Evolutionary conservation across 1,140 invertebrate genomes (phyloP), one percentile per base, ranked within the genome.

Genomic region (Lamellibrachia luymesi): DNA sequence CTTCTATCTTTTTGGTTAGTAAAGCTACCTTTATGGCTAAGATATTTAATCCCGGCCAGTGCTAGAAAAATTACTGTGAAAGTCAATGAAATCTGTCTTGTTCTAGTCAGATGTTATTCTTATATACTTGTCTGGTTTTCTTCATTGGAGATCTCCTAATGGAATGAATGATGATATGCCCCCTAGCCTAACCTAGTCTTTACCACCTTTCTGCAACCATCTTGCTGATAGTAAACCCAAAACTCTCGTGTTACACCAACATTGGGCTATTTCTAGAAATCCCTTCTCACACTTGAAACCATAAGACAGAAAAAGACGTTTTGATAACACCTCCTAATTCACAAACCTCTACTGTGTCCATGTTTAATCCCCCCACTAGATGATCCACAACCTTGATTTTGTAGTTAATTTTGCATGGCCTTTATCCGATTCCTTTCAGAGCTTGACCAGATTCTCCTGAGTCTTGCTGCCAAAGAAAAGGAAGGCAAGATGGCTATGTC

Each of bases 401-500:
- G 64, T 2, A 22, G 64, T 80, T 80, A 80, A 80, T 80, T 80
- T 80, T 80, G 64, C 64, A 80, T 80, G 64, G 64, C 64, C 64
- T 80, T 38, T 80, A 22, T 80, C 64, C 25, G 64, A 80, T 80
- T 80, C 64, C 64, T 80, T 80, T 80, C 64, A 80, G 64, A 80
- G 64, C 64, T 80, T 80, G 64, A 80, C 64, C 64, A 80, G 64
- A 80, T 80, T 80, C 64, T 80, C 64, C 64, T 80, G 64, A 80
- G 64, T 80, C 64, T 80, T 80, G 64, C 64, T 22, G 64, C 64
- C 5, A 80, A 80, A 80, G 64, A 80, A 10, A 80, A 80, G 64
- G 64, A 80, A 80, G 64, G 64, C 64, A 80, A 80, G 64, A 80
- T 22, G 25, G 17, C 64, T 80, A 22, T 80, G 64, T 22, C 64